phyloP scores from a whole-genome alignment of 2,113 vertebrate genomes.

The mouse (Mus musculus) region GRCm39 chr5:77805001-77805500 shows the following conservation, averaged over 20 bases:
- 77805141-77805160: slow-evolving; percentile 54
- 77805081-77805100: background rate
- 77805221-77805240: slow-evolving; percentile 54
- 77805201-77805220: slow-evolving; percentile 64
- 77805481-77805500: slow-evolving; percentile 49
- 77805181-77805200: slow-evolving; percentile 63
- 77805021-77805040: background rate
- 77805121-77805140: slow-evolving; percentile 45
- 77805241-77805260: slow-evolving; percentile 14
- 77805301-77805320: slow-evolving; percentile 65
- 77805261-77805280: slow-evolving; percentile 67
- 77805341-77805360: slow-evolving; percentile 20
- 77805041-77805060: background rate
- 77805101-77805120: background rate
- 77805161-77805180: slow-evolving; percentile 63
- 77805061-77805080: background rate
- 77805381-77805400: background rate
- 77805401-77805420: slow-evolving; percentile 35
- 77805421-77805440: slow-evolving; percentile 38
- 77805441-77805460: background rate
- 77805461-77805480: slow-evolving; percentile 44
- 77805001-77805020: background rate
- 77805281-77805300: slow-evolving; percentile 69
- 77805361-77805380: background rate
- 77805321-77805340: slow-evolving; percentile 50